Conservation (phyloP, 2,888 invertebrate genomes). For the Coenonympha glycerion region DNA sequence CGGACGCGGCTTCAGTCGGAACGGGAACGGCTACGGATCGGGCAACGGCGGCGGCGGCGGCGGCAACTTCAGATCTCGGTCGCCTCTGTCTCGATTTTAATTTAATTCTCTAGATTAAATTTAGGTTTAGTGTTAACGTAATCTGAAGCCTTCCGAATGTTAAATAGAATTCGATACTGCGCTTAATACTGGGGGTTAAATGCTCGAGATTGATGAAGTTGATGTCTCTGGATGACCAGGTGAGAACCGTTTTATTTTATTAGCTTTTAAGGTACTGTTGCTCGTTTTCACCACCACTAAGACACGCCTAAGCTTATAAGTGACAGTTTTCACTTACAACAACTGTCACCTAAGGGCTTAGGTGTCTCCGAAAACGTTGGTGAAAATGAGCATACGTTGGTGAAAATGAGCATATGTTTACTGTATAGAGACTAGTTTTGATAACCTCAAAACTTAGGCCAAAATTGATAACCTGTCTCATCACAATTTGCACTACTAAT, state of each 20-base stretch:
- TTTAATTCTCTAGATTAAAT: constrained; percentile 64
- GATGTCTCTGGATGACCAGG: constrained; percentile 63
- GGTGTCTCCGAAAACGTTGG: too few relatives aligned
- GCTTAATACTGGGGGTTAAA: constrained; percentile 67
- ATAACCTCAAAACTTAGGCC: too few relatives aligned
- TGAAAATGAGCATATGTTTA: too few relatives aligned
- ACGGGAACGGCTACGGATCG: constrained; percentile 66
- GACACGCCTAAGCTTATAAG: too few relatives aligned
- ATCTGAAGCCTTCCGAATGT: constrained; percentile 75
- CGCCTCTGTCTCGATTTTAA: constrained; percentile 69
- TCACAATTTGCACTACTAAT: too few relatives aligned
- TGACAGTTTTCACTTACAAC: too few relatives aligned
- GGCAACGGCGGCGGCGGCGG: constrained; percentile 62
- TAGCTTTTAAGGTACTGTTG: neutral
- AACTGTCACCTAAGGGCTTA: too few relatives aligned
- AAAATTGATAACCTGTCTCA: too few relatives aligned
- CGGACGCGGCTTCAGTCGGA: constrained; percentile 59
- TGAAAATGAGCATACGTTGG: too few relatives aligned
- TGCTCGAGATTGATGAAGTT: constrained; percentile 58
- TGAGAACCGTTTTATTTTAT: constrained; percentile 33
- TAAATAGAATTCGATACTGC: constrained; percentile 63
- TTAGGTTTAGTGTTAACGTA: constrained; percentile 75
- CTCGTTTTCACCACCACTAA: too few relatives aligned
- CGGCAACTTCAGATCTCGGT: constrained; percentile 74
- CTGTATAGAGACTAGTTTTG: too few relatives aligned